Evolutionary conservation across 2,113 vertebrate genomes (phyloP).

Genomic region (Picathartes gymnocephalus): DNA sequence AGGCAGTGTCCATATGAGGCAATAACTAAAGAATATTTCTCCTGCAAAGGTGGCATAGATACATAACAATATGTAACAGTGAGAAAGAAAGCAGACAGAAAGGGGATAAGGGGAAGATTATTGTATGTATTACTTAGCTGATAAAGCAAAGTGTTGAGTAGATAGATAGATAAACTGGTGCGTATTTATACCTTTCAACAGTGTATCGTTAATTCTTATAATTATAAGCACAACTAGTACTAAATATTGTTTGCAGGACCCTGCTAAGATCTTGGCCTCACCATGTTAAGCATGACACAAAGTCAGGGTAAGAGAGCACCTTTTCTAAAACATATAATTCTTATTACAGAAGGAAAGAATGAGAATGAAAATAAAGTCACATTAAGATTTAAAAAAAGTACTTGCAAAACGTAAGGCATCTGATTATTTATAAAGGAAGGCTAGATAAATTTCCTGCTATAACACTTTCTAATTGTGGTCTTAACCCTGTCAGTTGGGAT

Average conservation of each 20-base stretch:
- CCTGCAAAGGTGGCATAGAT: not conserved
- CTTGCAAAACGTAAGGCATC: not conserved
- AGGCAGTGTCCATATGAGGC: not conserved
- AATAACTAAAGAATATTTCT: not conserved
- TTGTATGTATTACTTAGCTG: not conserved
- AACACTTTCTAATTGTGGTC: not conserved
- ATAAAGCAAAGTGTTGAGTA: not conserved
- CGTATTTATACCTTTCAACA: not conserved
- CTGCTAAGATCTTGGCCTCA: not conserved
- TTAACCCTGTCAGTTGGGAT: not conserved
- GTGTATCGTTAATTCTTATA: not conserved
- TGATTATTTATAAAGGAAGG: not conserved
- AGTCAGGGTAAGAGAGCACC: not conserved
- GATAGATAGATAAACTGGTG: not conserved
- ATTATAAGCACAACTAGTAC: not conserved
- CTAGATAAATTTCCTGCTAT: not conserved
- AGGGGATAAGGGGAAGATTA: not conserved
- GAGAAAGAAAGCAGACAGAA: not conserved
- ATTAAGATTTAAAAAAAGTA: not conserved
- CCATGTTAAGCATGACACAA: not conserved
- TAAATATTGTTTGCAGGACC: not conserved
- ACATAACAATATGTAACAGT: not conserved
- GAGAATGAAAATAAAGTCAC: not conserved
- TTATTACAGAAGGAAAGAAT: not conserved
- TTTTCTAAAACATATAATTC: not conserved